phyloP scores from a whole-genome alignment of 2,888 invertebrate genomes.

The Spodoptera littoralis region DNA sequence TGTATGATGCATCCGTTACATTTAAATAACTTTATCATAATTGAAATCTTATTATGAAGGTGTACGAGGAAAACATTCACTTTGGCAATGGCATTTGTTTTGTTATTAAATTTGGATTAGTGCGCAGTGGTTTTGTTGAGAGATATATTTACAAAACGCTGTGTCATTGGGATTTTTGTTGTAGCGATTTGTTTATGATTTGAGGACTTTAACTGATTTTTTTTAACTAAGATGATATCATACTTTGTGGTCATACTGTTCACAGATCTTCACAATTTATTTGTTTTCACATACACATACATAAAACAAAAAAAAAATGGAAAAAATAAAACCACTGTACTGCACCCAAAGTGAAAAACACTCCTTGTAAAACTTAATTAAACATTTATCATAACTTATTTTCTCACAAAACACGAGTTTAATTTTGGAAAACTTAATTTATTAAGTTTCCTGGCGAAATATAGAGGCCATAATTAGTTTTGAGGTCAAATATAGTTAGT shows the following conservation, averaged over 20 bases:
- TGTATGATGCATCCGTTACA: constrained; percentile 74
- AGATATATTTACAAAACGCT: constrained; percentile 4
- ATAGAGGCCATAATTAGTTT: constrained; percentile 59
- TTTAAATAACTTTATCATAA: constrained; percentile 79
- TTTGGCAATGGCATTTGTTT: constrained; percentile 43
- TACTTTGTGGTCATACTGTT: no score
- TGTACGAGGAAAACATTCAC: constrained; percentile 50
- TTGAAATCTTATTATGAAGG: constrained; percentile 71
- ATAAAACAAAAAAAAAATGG: no score
- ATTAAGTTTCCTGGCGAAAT: constrained; percentile 44
- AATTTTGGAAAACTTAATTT: constrained; percentile 39
- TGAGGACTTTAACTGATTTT: background rate
- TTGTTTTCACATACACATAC: background rate
- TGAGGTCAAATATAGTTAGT: constrained; percentile 66
- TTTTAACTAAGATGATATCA: no score
- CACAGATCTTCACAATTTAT: no score
- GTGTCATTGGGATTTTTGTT: background rate
- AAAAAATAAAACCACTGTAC: no score
- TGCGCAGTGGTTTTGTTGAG: constrained; percentile 19
- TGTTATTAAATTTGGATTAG: constrained; percentile 34
- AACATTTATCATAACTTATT: constrained; percentile 9
- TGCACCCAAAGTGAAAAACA: no score
- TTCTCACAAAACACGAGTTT: constrained; percentile 21
- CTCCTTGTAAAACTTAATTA: background rate
- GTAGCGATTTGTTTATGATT: background rate